phyloP scores from a whole-genome alignment of 1,140 invertebrate genomes.

The Ceratosolen solmsi region DNA sequence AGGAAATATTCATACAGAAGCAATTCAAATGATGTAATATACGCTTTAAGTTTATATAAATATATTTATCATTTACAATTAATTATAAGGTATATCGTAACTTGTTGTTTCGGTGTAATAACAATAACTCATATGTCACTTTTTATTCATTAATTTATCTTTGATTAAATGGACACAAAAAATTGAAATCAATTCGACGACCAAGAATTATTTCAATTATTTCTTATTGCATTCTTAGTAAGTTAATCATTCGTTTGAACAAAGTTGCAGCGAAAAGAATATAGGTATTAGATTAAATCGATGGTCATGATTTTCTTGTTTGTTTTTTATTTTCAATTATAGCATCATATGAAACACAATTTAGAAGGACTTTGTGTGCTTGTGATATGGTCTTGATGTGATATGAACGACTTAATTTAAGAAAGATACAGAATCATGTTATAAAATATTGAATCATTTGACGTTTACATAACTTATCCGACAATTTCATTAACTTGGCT shows the following conservation, averaged over 20 bases:
- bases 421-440: conserved; percentile 26
- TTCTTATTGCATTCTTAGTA: conserved; percentile 14
- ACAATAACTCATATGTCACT: too few species aligned
- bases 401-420: neutral
- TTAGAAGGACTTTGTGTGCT: neutral
- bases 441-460: conserved; percentile 32
- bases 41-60: too few species aligned
- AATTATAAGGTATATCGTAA: too few species aligned
- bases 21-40: too few species aligned
- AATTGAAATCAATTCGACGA: conserved; percentile 21
- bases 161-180: conserved; percentile 9
- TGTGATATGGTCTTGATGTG: neutral
- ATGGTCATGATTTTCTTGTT: conserved; percentile 3
- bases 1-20: too few species aligned
- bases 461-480: conserved; percentile 28
- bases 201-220: conserved; percentile 31
- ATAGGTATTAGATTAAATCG: conserved; percentile 10
- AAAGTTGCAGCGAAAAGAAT: conserved; percentile 13
- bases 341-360: neutral
- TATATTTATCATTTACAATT: too few species aligned
- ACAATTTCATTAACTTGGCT: conserved; percentile 18
- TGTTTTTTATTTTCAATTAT: conserved; percentile 2
- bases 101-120: too few species aligned
- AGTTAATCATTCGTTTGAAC: conserved; percentile 1
- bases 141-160: conserved; percentile 14